Evolutionary conservation across 2,797 vertebrate species (phyloP), one percentile per base, ranked within the genome.

Genomic region (Notolepis coatsorum): DNA sequence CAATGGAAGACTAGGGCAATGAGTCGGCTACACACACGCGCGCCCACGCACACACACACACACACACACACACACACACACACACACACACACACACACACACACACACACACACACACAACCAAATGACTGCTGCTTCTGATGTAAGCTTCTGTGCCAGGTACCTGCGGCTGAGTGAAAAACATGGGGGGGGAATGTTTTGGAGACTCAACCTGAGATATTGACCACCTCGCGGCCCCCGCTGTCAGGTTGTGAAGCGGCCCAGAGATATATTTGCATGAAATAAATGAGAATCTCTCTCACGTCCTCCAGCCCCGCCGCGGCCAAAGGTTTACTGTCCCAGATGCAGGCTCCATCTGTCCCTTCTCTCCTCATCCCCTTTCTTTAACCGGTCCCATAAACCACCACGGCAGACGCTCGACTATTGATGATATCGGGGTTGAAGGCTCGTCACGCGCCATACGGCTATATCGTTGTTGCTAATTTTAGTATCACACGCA

Each of bases 321-420:
- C 50, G 84, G 87, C 85, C 80, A 91, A 89, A 90, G 88, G 88
- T 88, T 90, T 86, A 80, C 75, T 79, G 78, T 86, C 84, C 65
- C 90, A 91, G 90, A 88, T 93, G 89, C 77, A 80, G 49, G 77
- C 84, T 81, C 90, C 89, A 89, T 92, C 88, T 92, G 90, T 79
- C 85, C 76, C 51, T 61, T 41, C 56, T 57, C 52, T 61, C 59
- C 70, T 74, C 53, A 7, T 68, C 63, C 46, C 48, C 21, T 20
- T 33, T 50, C 46, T 31, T 66, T 64, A 60, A 63, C 61, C 25
- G 47, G 51, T 66, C 39, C 5, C 6, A 35, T 62, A 38, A 62
- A 50, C 17, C 20, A n/a, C 15, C 35, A 5, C 35, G 12, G 33
- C 52, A 42, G 39, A 9, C 39, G 47, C 20, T 61, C 20, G 30